These are phyloP conservation scores for Microdon myrmicae DNA, from an alignment of 2,888 invertebrate species.

Conservation along the genomic window DNA sequence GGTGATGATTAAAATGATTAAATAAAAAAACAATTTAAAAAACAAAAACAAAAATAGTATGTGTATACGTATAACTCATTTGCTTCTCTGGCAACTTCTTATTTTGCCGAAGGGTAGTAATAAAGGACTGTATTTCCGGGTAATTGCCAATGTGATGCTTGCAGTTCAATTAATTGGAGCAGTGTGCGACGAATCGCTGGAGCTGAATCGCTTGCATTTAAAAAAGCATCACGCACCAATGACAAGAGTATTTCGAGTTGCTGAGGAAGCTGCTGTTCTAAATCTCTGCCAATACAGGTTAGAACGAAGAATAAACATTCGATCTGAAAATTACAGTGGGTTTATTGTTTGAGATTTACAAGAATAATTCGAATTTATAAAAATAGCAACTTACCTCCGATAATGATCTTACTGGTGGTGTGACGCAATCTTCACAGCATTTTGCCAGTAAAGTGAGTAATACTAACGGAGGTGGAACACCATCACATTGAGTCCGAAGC, in stretches of 20 bases:
- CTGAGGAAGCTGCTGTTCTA: conserved; percentile 83
- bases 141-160: conserved; percentile 91
- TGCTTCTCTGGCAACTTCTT: conserved; percentile 39
- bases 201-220: conserved; percentile 77
- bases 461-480: conserved; percentile 77
- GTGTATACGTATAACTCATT: not conserved
- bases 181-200: conserved; percentile 84
- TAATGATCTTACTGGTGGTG: conserved; percentile 82
- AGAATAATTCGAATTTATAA: not conserved
- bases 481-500: conserved; percentile 69
- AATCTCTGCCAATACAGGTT: conserved; percentile 87
- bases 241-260: conserved; percentile 83
- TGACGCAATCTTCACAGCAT: conserved; percentile 89
- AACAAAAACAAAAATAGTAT: conserved; percentile 1
- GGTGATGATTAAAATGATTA: conserved; percentile 17
- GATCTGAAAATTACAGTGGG: conserved; percentile 71
- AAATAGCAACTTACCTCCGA: conserved; percentile 75
- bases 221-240: conserved; percentile 85
- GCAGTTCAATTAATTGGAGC: conserved; percentile 88
- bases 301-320: conserved; percentile 90
- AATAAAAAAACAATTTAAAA: conserved; percentile 1
- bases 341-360: not conserved
- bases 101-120: conserved; percentile 79
- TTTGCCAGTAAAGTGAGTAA: conserved; percentile 86
- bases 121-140: conserved; percentile 90